Conservation (phyloP, 2,113 vertebrate species). For the Calidris pugnax region DNA sequence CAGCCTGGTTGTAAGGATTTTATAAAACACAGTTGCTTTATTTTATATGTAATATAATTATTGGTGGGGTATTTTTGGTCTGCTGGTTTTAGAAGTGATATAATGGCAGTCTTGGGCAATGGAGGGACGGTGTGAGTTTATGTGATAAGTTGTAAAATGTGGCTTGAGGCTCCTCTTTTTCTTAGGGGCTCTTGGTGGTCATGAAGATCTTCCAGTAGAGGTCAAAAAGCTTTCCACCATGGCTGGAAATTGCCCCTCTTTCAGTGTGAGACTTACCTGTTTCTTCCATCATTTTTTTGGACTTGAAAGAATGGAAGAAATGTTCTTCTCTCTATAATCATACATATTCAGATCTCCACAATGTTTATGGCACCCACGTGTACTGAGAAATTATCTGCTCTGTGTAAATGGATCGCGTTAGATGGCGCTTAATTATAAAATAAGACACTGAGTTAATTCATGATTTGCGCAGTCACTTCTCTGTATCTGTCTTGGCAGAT, state of each 20-base stretch:
- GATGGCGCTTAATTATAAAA: constrained; percentile 3
- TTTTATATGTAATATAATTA: neutral
- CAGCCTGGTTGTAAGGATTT: neutral
- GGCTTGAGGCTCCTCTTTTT: neutral
- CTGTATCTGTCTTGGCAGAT: neutral
- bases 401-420: neutral
- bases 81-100: neutral
- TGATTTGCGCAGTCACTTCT: neutral
- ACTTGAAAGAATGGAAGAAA: neutral
- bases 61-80: neutral
- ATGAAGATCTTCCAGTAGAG: neutral
- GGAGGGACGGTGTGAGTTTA: neutral
- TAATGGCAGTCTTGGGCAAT: neutral
- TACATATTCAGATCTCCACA: neutral
- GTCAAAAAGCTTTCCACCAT: neutral
- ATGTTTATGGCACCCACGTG: neutral
- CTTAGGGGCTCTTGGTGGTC: neutral
- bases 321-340: neutral
- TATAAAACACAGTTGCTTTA: neutral
- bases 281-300: neutral
- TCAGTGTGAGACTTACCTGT: neutral
- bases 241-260: neutral
- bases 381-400: neutral
- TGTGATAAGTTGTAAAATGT: neutral
- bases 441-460: neutral